Evolutionary conservation across 2,113 vertebrate genomes (phyloP).

Genomic region (Gymnogyps californianus): DNA sequence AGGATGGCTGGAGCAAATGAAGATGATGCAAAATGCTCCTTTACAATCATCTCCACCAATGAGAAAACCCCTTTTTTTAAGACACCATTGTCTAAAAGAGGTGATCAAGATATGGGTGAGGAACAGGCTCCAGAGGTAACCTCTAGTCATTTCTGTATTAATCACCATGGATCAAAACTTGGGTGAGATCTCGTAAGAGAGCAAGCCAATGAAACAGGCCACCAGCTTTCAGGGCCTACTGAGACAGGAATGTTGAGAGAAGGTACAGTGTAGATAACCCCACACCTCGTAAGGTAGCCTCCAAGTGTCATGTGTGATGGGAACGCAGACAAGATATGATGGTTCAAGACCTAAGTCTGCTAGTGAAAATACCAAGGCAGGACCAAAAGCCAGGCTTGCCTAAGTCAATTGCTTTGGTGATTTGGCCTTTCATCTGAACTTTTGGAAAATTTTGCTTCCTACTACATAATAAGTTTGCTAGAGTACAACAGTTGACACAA

Average conservation of each 20-base stretch:
- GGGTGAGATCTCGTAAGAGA: neutral
- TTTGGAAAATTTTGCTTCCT: neutral
- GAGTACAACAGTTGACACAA: neutral
- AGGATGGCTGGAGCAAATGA: neutral
- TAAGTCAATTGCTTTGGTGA: neutral
- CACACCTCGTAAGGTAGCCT: neutral
- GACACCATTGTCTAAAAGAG: neutral
- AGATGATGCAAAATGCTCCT: neutral
- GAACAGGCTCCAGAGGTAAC: neutral
- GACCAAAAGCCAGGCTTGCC: neutral
- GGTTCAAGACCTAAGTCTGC: neutral
- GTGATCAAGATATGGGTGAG: neutral
- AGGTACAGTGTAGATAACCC: neutral
- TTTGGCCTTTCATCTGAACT: neutral
- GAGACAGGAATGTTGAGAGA: neutral
- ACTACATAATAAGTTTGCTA: neutral
- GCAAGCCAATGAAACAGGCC: neutral
- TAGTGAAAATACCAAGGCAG: neutral
- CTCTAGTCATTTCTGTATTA: neutral
- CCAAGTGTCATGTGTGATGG: neutral
- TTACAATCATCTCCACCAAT: neutral
- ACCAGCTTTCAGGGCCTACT: neutral
- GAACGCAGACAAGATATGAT: neutral
- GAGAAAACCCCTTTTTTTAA: neutral
- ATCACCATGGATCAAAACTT: neutral